These are phyloP conservation scores for Babylonia areolata DNA, from an alignment of 1,140 invertebrate species.

Conservation along the genomic window DNA sequence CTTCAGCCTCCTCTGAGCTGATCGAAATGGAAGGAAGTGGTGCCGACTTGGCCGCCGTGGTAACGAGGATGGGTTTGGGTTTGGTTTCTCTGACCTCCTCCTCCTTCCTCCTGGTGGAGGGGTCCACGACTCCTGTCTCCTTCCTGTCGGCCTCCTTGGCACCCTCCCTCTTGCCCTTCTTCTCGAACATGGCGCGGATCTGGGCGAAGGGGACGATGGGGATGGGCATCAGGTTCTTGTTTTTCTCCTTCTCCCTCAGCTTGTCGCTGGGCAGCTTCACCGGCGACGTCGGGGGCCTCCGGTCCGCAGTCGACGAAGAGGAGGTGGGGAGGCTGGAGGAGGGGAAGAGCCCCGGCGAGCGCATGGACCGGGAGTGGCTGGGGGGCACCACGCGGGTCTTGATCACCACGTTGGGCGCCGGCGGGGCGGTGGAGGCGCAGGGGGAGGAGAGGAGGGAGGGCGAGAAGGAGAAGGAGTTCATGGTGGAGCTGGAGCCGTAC, in stretches of 20 bases:
- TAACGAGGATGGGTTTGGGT: background rate
- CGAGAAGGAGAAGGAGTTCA: conserved; percentile 57
- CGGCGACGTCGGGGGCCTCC: conserved; percentile 42
- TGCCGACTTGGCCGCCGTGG: background rate
- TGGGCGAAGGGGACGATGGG: conserved; percentile 71
- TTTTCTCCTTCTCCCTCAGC: conserved; percentile 64
- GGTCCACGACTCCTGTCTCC: background rate
- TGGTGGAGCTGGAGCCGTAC: conserved; percentile 63
- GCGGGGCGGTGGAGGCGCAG: conserved; percentile 60
- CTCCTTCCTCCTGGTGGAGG: background rate
- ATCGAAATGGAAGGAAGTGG: background rate
- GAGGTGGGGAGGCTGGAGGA: conserved; percentile 20
- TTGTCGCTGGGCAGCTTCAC: conserved; percentile 67
- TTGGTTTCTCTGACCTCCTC: background rate
- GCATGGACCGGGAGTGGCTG: conserved; percentile 53
- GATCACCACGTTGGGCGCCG: conserved; percentile 62
- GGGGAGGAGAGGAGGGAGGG: conserved; percentile 66
- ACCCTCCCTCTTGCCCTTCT: conserved; percentile 41
- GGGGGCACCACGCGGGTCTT: conserved; percentile 65
- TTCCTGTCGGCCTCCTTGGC: background rate
- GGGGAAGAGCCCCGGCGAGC: conserved; percentile 49
- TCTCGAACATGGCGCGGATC: conserved; percentile 71
- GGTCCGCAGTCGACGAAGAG: conserved; percentile 43
- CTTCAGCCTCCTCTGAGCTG: background rate
- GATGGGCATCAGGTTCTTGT: conserved; percentile 67